Conservation (phyloP, 2,888 invertebrate species). For the Torymus texanus region DNA sequence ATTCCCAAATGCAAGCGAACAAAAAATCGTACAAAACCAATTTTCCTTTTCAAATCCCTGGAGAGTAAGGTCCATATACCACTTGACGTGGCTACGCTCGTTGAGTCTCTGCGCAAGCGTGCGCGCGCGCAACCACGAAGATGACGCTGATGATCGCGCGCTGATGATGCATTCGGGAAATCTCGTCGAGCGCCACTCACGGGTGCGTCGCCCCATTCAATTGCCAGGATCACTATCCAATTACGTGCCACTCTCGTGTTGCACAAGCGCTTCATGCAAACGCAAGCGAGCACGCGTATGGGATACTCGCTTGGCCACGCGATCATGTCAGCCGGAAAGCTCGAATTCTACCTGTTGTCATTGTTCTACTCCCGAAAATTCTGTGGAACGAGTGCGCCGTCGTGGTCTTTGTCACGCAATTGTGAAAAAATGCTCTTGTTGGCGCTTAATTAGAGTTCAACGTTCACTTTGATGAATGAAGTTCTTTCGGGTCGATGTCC, state of each 20-base stretch:
- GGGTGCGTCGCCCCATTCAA: conserved; percentile 25
- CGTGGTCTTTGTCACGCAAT: not conserved
- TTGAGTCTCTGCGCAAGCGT: not conserved
- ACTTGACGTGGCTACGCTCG: not conserved
- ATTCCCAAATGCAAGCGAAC: too few relatives aligned
- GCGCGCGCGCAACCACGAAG: not conserved
- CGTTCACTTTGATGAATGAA: not conserved
- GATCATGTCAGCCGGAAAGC: conserved; percentile 25
- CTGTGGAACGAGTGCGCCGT: not conserved
- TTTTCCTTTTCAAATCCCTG: too few relatives aligned
- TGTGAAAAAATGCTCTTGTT: not conserved
- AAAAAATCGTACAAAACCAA: too few relatives aligned
- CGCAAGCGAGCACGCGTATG: not conserved
- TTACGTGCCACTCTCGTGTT: conserved; percentile 29
- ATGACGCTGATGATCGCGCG: conserved; percentile 23
- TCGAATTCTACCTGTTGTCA: not conserved
- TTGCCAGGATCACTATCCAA: conserved; percentile 45
- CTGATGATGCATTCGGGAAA: conserved; percentile 37
- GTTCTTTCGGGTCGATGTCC: not conserved
- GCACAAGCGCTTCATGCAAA: not conserved
- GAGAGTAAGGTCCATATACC: too few relatives aligned
- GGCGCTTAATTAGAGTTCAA: conserved; percentile 23
- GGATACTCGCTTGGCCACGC: not conserved
- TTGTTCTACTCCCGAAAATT: conserved; percentile 11
- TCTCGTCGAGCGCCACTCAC: conserved; percentile 19